Base-by-base conservation (phyloP, 2,113 vertebrate species). In the Noturus placidus region DNA sequence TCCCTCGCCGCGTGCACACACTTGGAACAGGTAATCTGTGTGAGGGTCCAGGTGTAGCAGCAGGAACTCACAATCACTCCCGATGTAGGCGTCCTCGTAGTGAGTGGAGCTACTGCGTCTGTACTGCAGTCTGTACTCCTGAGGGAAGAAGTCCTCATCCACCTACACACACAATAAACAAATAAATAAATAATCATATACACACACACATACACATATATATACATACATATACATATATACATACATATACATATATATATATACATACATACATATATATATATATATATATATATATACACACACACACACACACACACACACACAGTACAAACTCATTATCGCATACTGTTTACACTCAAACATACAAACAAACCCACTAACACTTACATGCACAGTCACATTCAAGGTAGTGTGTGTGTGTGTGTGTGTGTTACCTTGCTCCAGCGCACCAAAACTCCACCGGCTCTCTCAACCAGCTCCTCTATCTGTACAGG, bases 361-460 rank as follows among this genome's bases (percentile, higher is more conserved):
- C 70, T 72, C 17, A 7, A 76, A n/a, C 63, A 42, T 56, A 57
- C 22, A 83, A 52, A 69, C 81, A 76, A 1, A 79, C 2, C 0
- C 9, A 54, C 2, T 19, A 79, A 78, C 27, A 9, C 5, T 76
- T 11, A 76, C 8, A 9, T 70, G 50, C 9, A 8, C 6, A 20
- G 27, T 65, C 27, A 30, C 3, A n/a, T n/a, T 69, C n/a, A 33
- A 69, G 30, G 14, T 33, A 1, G 6, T 30, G 27, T 65, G 27
- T 65, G 61, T 27, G 46, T 76, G 74, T 14, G 42, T 38, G 80
- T 67, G 11, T 38, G 57, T 13, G 87, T 70, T 65, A 99, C 98
- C 97, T 99, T 99, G 93, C 97, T 98, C 98, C 98, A 99, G 85
- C 96, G 96, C 74, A 98, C 98, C 85, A 99, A 94, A 90, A 99